Evolutionary conservation across 2,888 invertebrate species (phyloP).

Genomic region (Rapana venosa): DNA sequence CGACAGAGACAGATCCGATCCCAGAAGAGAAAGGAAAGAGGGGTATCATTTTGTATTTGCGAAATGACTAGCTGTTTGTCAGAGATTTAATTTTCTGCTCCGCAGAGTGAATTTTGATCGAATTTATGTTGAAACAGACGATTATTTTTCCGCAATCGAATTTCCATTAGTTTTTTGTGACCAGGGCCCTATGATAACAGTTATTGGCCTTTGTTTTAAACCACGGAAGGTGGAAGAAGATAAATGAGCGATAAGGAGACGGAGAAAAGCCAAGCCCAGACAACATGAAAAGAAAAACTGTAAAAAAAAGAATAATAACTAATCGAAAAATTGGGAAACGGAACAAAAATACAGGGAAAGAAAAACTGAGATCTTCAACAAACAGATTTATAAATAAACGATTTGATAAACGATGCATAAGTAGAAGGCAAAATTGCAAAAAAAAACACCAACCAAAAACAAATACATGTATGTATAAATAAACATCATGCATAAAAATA

Average conservation of each 20-base stretch:
- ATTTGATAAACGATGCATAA: no score
- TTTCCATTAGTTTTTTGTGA: neutral
- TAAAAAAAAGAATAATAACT: neutral
- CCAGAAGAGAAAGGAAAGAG: neutral
- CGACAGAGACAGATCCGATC: neutral
- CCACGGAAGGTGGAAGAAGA: neutral
- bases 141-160: neutral
- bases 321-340: neutral
- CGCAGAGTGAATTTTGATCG: neutral
- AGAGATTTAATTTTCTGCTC: neutral
- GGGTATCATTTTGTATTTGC: neutral
- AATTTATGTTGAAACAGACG: neutral
- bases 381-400: no score
- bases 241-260: neutral
- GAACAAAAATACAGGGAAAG: neutral
- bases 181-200: neutral
- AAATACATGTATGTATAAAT: no score
- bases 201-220: neutral
- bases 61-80: neutral
- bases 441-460: no score
- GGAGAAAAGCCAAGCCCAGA: neutral
- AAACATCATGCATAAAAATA: no score
- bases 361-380: no score
- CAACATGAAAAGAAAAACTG: neutral
- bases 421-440: no score